These are phyloP conservation scores for Arbacia lixula DNA, from an alignment of 53 echinoderm and acorn worm genomes.

Conservation along the genomic window DNA sequence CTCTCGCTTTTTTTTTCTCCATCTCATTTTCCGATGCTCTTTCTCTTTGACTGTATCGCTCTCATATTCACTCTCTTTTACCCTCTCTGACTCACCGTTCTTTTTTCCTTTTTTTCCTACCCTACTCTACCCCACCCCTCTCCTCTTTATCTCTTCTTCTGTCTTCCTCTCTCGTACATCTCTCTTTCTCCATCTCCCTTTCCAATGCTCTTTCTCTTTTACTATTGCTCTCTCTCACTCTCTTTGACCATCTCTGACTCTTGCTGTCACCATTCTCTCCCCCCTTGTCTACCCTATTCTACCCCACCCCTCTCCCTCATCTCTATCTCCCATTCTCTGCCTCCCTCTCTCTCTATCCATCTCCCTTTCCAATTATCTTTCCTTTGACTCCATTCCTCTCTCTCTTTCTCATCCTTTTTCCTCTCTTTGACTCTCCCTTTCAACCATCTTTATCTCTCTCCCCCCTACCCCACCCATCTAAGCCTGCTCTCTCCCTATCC, in stretches of 20 bases:
- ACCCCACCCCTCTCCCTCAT: neutral
- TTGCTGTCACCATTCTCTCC: neutral
- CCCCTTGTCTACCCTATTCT: neutral
- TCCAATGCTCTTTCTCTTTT: neutral
- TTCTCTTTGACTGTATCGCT: no score
- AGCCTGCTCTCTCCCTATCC: neutral
- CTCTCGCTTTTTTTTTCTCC: neutral
- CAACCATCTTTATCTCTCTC: neutral
- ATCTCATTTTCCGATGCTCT: neutral
- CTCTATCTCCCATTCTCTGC: neutral
- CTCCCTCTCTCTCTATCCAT: neutral
- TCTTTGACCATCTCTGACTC: no score
- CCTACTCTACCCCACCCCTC: neutral
- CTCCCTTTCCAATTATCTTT: neutral
- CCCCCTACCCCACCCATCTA: neutral
- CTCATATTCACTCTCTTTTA: neutral
- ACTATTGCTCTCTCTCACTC: neutral
- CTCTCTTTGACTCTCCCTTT: neutral
- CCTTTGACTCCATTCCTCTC: neutral
- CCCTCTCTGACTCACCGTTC: neutral
- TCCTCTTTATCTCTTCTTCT: neutral
- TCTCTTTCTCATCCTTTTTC: neutral
- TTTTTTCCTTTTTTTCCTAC: neutral
- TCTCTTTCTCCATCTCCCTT: neutral
- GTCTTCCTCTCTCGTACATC: neutral